Evolutionary conservation across 2,888 invertebrate genomes (phyloP), one percentile per base, ranked within the genome.

Genomic region (Diarsia brunnea): DNA sequence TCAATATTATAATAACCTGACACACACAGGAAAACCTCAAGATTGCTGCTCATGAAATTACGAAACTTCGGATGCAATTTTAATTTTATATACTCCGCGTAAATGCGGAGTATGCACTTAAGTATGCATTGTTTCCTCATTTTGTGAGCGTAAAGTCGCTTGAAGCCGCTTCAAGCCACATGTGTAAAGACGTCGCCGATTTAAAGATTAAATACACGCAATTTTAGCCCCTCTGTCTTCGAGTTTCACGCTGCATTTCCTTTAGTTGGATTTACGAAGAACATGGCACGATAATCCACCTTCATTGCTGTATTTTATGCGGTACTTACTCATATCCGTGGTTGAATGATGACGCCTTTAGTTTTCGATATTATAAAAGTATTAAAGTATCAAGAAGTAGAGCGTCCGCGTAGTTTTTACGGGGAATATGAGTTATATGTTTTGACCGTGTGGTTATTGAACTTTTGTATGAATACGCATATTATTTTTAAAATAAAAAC

Each of bases 71-170:
- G 8, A 58, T 66, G 58, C 71, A 58, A 72, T 75, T 81, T 81
- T 72, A 67, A 82, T 75, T 69, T 71, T 61, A 49, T 47, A 24
- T 43, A 70, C 75, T 58, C 38, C 61, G 31, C 75, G 49, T 53
- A 55, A 68, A 75, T 69, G 61, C n/a, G 51, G 45, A 65, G 60
- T 27, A 63, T 71, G 68, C 65, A 58, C 55, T 80, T 69, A 84
- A 69, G 81, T 80, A 75, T 84, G 69, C 65, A 84, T 53, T 58
- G 65, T 53, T 82, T 66, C 63, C 71, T 63, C 47, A 67, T 74
- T 67, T 67, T 69, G 24, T 27, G 49, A 53, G 21, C 70, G 14
- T 58, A 16, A 73, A 65, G 60, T 67, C 16, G 55, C 49, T 83
- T 60, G 12, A 58, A 64, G 16, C 45, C 19, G 55, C 47, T 81